Conservation (phyloP, 2,797 vertebrate genomes). For the Microctenopoma lineatum region DNA sequence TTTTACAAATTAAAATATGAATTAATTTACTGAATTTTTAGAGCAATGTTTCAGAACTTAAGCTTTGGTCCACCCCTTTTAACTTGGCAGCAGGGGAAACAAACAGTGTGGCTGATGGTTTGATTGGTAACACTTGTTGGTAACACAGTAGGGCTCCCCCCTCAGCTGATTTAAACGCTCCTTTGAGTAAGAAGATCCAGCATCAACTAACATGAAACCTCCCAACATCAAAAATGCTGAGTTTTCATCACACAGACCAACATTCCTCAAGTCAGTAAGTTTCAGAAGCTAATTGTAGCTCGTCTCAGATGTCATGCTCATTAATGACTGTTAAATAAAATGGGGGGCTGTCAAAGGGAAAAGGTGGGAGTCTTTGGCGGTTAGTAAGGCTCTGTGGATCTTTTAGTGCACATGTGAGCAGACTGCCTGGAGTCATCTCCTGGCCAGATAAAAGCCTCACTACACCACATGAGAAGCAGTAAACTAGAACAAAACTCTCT, state of each 20-base stretch:
- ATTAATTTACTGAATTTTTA: neutral
- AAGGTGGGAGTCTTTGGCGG: slow-evolving; percentile 46
- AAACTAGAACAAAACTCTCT: slow-evolving; percentile 62
- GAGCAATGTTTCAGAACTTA: neutral
- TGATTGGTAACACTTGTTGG: neutral
- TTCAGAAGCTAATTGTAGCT: slow-evolving; percentile 64
- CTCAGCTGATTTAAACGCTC: slow-evolving; percentile 20
- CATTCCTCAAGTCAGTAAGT: slow-evolving; percentile 40
- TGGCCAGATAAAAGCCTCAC: slow-evolving; percentile 76
- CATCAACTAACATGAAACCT: slow-evolving; percentile 31
- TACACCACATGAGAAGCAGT: slow-evolving; percentile 68
- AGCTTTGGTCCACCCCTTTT: slow-evolving; percentile 21
- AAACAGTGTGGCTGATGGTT: slow-evolving; percentile 7
- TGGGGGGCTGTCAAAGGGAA: slow-evolving; percentile 12
- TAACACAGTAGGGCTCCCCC: neutral
- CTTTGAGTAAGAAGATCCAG: slow-evolving; percentile 12
- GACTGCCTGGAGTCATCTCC: slow-evolving; percentile 78
- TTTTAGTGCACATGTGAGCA: slow-evolving; percentile 60
- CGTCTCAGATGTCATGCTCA: slow-evolving; percentile 52
- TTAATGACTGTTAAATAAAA: slow-evolving; percentile 51
- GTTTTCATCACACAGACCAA: slow-evolving; percentile 50
- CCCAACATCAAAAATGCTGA: slow-evolving; percentile 26
- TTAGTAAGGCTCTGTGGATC: slow-evolving; percentile 44
- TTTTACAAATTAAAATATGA: neutral
- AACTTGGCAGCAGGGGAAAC: neutral